Base-by-base conservation (phyloP, 2,888 invertebrate genomes). In the Tribolium freemani region DNA sequence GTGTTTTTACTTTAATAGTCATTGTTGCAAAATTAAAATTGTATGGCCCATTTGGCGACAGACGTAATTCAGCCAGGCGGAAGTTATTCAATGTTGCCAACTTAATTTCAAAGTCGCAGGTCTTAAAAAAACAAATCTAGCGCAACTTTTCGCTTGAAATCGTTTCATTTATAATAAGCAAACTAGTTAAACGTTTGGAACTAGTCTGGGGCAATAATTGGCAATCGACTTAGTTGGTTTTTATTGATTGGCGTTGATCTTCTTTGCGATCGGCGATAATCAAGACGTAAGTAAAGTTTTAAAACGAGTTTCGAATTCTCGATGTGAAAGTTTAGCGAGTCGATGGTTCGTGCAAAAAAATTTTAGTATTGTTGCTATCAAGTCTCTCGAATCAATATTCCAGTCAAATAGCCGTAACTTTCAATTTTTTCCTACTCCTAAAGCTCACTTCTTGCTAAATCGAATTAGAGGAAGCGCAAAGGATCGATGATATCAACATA, bases 201-300 rank as follows among this genome's bases (percentile, higher is more conserved):
- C 26, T 26, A 26, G 26, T 26, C 26, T 26, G 3, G 3, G 5
- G 26, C 26, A 26, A 26, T 26, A 3, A 26, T 26, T 26, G 26
- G 26, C 26, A 26, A 5, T 26, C 26, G 26, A 3, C 26, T 6
- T 6, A 38, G 38, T n/a, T 38, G 9, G 38, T n/a, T 38, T 38
- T 38, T 38, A 38, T 38, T 6, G 38, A 9, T 3, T 8, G 9
- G 38, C 8, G 38, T n/a, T 38, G 38, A 46, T 38, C n/a, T 20
- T 44, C 57, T 5, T 16, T 16, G 16, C 38, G 57, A 58, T 58
- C 46, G 5, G 44, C 44, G 46, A 44, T 58, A 58, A 58, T 58
- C 58, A 58, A 58, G 58, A 13, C 58, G 20, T 58, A 44, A 58
- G 38, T 58, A 46, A 58, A 58, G 58, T 58, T 58, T 13, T 30